Evolutionary conservation across 2,113 vertebrate genomes (phyloP), one percentile per base, ranked within the genome.

Genomic region (Oryzias curvinotus): DNA sequence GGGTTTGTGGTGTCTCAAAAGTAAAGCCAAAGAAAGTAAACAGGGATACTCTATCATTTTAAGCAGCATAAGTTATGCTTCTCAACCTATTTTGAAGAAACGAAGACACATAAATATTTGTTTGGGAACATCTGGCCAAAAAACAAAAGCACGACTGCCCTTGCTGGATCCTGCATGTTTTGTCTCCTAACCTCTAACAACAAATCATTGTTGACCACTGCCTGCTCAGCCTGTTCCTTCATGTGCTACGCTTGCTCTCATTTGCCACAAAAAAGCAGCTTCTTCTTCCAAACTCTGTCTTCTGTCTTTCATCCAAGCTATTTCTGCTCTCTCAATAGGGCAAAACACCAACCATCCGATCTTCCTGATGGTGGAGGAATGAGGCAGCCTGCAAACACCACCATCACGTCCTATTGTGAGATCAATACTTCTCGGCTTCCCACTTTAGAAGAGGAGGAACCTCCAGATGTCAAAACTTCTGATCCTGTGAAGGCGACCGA

Each of bases 401-500:
- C 60, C 61, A 18, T 46, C 48, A 55, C 57, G 2, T 68, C 62
- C 41, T 72, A 67, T 17, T 63, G 26, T 59, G 86, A 87, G 52
- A 78, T 70, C 60, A 85, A 73, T 17, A 73, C 81, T 19, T 75
- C 82, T 45, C 65, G 88, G 23, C 87, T 85, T 36, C 82, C 90
- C 10, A 75, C 85, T 0, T 58, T 73, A 17, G 25, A 23, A 30
- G 77, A 83, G 28, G 82, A 90, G 56, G 84, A 73, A 46, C 47
- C 70, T 8, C 41, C 62, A 23, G 76, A 78, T 12, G 8, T 63
- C 1, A 67, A 68, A 28, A 46, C 60, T 5, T 23, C 28, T 23
- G 52, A 56, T 5, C 36, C 71, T 5, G 44, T 44, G 28, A 36
- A 50, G 15, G 36, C 10, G 51, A 53, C 73, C 44, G 60, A 68